phyloP scores from a whole-genome alignment of 2,113 vertebrate genomes.

The Pungitius pungitius region DNA sequence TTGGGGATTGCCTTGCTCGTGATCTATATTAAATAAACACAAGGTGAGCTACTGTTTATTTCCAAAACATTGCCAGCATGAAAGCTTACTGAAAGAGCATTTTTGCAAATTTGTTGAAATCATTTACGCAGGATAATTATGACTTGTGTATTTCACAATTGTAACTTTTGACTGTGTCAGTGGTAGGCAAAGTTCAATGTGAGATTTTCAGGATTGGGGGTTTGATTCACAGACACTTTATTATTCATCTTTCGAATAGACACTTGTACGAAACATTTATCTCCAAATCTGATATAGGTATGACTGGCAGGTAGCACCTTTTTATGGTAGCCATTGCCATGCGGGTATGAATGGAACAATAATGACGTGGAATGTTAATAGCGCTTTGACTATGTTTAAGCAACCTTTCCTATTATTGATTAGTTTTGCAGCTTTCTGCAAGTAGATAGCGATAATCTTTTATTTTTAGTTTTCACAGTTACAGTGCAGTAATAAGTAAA shows the following conservation, averaged over 20 bases:
- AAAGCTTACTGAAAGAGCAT: not conserved
- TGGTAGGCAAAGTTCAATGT: no score
- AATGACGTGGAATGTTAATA: not conserved
- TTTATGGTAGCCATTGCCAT: not conserved
- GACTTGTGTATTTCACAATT: not conserved
- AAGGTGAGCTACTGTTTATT: not conserved
- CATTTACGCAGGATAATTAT: not conserved
- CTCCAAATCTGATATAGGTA: not conserved
- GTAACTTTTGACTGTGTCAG: not conserved
- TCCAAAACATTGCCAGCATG: not conserved
- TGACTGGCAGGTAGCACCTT: not conserved
- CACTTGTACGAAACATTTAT: no score
- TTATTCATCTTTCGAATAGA: not conserved
- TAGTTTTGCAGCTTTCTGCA: not conserved
- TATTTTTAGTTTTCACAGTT: not conserved
- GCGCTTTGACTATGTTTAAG: not conserved
- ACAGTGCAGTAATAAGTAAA: not conserved
- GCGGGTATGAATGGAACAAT: not conserved
- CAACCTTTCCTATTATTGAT: not conserved
- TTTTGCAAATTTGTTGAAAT: conserved; percentile 11
- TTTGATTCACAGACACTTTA: not conserved
- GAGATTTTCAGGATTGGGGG: not conserved
- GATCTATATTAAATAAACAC: not conserved
- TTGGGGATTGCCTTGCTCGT: not conserved
- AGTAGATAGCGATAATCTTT: no score